Evolutionary conservation across 2,888 invertebrate species (phyloP).

Genomic region (Nasonovia ribisnigri): DNA sequence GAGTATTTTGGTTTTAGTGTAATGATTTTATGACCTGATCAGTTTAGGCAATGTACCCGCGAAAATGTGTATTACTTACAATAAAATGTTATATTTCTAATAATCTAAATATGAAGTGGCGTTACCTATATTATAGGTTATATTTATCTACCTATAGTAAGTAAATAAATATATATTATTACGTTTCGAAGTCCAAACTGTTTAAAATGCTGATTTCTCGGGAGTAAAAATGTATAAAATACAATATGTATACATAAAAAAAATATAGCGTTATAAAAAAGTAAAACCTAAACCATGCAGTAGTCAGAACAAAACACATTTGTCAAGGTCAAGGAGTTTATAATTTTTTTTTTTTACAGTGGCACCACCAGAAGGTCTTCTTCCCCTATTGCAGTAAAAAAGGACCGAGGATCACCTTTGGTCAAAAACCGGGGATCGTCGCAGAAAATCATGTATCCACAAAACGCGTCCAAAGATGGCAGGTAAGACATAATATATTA

Average conservation of each 20-base stretch:
- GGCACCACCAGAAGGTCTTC: neutral
- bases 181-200: neutral
- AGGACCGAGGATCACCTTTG: neutral
- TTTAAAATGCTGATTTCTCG: neutral
- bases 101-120: neutral
- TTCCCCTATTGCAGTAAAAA: neutral
- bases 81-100: neutral
- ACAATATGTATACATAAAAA: neutral
- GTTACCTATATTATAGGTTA: neutral
- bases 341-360: slow-evolving; percentile 11
- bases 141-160: neutral
- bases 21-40: too few species aligned
- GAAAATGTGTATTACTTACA: neutral
- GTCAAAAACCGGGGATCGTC: slow-evolving; percentile 14
- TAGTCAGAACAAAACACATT: neutral
- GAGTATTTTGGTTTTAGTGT: too few species aligned
- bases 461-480: slow-evolving; percentile 52
- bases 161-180: neutral
- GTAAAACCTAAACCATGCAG: neutral
- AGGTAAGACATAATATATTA: slow-evolving; percentile 46
- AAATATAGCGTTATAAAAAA: neutral
- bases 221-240: neutral
- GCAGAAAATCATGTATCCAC: slow-evolving; percentile 48
- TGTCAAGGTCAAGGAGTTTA: neutral
- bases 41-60: too few species aligned